Evolutionary conservation across 2,113 vertebrate genomes (phyloP), one percentile per base, ranked within the genome.

Genomic region (Raja brachyura): DNA sequence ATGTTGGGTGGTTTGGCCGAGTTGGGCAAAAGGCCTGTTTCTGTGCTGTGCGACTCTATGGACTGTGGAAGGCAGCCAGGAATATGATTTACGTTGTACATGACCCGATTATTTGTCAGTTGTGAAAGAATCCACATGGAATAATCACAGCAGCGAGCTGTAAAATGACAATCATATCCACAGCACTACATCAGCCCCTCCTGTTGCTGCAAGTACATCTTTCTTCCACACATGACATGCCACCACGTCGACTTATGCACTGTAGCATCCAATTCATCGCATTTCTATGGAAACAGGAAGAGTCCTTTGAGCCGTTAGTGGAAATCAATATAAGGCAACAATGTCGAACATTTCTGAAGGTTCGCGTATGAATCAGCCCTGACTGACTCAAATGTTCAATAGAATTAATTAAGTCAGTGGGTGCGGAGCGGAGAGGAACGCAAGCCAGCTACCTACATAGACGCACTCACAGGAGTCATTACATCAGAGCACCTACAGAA

Each of bases 261-360:
- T 88, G 25, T 25, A n/a, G 56, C 54, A 59, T 59, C 81, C 20
- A 85, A 11, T 61, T 54, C 59, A 54, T 25, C 59, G 59, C n/a
- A 85, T 85, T 85, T n/a, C 81, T 85, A 63, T 88, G 83, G 83
- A 88, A 88, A 88, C 83, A 63, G 83, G n/a, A 88, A 88, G 25
- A 63, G 56, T 6, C 28, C 59, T 88, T 88, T 88, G 83, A 63
- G 63, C 83, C 31, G 56, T 63, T 88, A 16, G 56, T 88, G 83
- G 83, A 88, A 63, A 88, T 88, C 83, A 31, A 88, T 88, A 86
- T n/a, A 86, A 28, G 28, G 28, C 83, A 86, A 63, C 83, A 86
- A 16, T 31, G 61, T 14, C 28, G 83, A 5, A 63, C 5, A 63
- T 88, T 88, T 63, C 59, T 88, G 83, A 63, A 88, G n/a, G 83